Conservation (phyloP, 53 echinoderm and acorn worm species). For the Glandiceps talaboti region DNA sequence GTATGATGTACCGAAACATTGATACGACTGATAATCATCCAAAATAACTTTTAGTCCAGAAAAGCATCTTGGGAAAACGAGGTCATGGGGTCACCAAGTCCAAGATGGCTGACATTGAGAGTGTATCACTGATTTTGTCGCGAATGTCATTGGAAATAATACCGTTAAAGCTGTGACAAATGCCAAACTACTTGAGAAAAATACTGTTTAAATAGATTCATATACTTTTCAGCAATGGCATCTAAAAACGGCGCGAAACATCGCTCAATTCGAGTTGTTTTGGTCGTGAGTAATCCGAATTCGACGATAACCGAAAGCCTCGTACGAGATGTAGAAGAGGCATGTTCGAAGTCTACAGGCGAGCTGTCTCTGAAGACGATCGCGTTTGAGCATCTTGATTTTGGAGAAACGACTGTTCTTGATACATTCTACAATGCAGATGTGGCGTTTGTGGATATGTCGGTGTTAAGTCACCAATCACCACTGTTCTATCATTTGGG, state of each 20-base stretch:
- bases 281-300: neutral
- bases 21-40: no score
- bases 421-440: slow-evolving; percentile 88
- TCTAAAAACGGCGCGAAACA: neutral
- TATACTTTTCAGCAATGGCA: neutral
- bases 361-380: slow-evolving; percentile 10
- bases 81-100: no score
- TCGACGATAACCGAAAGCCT: neutral
- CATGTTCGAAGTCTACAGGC: neutral
- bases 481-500: slow-evolving; percentile 94
- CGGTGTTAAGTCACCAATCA: slow-evolving; percentile 60
- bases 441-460: slow-evolving; percentile 87
- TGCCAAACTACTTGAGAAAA: no score
- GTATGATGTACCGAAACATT: no score
- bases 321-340: neutral
- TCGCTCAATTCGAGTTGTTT: neutral
- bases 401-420: slow-evolving; percentile 78
- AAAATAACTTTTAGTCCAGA: no score
- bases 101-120: no score
- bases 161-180: no score
- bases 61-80: no score
- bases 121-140: no score
- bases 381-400: slow-evolving; percentile 89
- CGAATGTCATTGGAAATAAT: no score
- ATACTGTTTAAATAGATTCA: neutral